Evolutionary conservation across 2,113 vertebrate species (phyloP).

Genomic region (Pteropus alecto): DNA sequence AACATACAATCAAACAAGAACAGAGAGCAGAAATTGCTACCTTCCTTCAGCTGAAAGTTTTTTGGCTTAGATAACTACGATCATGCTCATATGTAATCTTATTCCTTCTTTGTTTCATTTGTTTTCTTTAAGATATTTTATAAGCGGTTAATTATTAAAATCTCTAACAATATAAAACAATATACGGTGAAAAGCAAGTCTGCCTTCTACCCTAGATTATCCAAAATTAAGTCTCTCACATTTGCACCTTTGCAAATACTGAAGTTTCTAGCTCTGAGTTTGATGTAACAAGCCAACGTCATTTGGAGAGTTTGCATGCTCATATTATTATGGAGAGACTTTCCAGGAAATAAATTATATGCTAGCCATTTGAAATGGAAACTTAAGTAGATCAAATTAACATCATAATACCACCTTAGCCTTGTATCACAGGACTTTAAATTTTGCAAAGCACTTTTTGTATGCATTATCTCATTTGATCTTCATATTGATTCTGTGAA

Average conservation of each 20-base stretch:
- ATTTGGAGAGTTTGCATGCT: conserved; percentile 37
- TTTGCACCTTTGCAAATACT: background rate
- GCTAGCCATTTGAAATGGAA: conserved; percentile 64
- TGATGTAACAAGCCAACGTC: background rate
- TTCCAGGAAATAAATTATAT: conserved; percentile 63
- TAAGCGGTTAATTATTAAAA: background rate
- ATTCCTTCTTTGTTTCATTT: background rate
- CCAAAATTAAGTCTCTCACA: background rate
- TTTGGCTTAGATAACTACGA: background rate
- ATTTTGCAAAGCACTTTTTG: conserved; percentile 36
- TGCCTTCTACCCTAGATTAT: background rate
- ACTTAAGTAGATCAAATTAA: conserved; percentile 77
- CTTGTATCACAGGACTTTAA: conserved; percentile 50
- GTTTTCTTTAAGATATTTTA: background rate
- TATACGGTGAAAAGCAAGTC: background rate
- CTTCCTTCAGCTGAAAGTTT: background rate
- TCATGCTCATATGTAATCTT: background rate
- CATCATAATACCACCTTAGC: conserved; percentile 74
- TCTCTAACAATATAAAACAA: background rate
- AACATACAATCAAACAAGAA: background rate
- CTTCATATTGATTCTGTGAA: conserved; percentile 46
- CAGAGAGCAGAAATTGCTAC: background rate
- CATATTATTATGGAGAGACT: conserved; percentile 52
- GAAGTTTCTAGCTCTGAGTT: conserved; percentile 19
- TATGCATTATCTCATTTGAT: conserved; percentile 32